These are phyloP conservation scores for Drosophila subsilvestris DNA, from an alignment of 2,888 invertebrate genomes.

Conservation along the genomic window DNA sequence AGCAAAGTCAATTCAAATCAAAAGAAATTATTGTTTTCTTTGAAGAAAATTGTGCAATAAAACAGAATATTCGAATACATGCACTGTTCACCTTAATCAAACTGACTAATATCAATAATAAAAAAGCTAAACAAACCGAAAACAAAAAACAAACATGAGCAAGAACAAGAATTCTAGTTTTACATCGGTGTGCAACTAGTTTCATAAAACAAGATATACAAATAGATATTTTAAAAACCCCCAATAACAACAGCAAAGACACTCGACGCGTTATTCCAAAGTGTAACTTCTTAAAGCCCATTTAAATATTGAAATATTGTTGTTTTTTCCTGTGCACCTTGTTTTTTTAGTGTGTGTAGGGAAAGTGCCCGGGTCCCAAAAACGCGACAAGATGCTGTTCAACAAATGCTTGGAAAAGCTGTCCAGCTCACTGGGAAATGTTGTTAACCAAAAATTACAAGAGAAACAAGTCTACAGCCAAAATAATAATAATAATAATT, in stretches of 20 bases:
- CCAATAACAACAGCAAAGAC: conserved; percentile 16
- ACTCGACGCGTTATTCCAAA: conserved; percentile 39
- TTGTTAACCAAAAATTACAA: conserved; percentile 72
- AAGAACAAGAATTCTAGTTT: conserved; percentile 46
- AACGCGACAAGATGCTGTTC: conserved; percentile 76
- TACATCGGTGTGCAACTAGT: conserved; percentile 44
- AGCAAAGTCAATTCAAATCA: conserved; percentile 52
- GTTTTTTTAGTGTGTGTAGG: conserved; percentile 14
- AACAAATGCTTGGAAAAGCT: conserved; percentile 83
- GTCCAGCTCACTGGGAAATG: conserved; percentile 77
- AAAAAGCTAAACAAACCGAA: conserved; percentile 26
- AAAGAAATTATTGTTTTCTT: conserved; percentile 64
- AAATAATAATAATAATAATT: conserved; percentile 33
- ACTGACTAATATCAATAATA: conserved; percentile 26
- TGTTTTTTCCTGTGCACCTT: not conserved
- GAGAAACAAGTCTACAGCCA: conserved; percentile 70
- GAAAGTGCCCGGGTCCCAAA: not conserved
- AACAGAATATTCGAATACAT: conserved; percentile 18
- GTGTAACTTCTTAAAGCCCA: conserved; percentile 16
- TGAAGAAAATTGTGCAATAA: conserved; percentile 77
- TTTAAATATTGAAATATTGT: conserved; percentile 5
- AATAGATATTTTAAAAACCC: not conserved
- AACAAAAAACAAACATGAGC: conserved; percentile 37
- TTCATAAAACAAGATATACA: conserved; percentile 43
- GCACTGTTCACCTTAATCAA: conserved; percentile 20